These are phyloP conservation scores for Brenthis hecate DNA, from an alignment of 2,888 invertebrate species.

Conservation along the genomic window DNA sequence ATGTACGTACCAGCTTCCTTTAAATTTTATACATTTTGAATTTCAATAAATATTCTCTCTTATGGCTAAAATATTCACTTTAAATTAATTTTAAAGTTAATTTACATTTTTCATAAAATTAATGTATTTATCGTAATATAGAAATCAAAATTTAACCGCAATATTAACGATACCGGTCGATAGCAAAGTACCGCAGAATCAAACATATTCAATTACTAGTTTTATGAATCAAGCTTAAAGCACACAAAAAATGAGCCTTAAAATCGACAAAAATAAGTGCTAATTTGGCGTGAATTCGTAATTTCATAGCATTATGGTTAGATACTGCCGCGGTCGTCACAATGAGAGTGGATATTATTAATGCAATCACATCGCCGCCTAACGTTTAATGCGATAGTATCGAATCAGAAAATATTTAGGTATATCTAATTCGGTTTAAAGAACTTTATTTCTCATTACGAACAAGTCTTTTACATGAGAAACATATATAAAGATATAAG, in stretches of 20 bases:
- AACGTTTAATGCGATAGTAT: neutral
- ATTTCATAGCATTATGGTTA: constrained; percentile 56
- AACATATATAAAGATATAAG: too few species aligned
- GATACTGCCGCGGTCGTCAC: constrained; percentile 54
- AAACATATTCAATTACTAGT: constrained; percentile 30
- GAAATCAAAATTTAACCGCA: constrained; percentile 11
- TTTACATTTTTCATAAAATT: too few species aligned
- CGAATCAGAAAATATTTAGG: too few species aligned
- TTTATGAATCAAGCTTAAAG: constrained; percentile 15
- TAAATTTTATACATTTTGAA: too few species aligned
- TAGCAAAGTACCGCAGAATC: constrained; percentile 18
- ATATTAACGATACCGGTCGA: constrained; percentile 19
- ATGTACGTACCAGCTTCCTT: too few species aligned
- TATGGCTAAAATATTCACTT: too few species aligned
- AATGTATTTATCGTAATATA: neutral
- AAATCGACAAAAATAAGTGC: neutral
- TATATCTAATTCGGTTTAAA: too few species aligned
- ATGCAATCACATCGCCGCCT: constrained; percentile 41
- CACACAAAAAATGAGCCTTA: constrained; percentile 18
- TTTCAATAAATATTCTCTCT: too few species aligned
- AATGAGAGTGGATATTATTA: constrained; percentile 49
- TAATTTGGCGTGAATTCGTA: constrained; percentile 30
- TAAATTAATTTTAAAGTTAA: too few species aligned
- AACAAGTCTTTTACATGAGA: too few species aligned
- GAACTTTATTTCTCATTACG: too few species aligned